Base-by-base conservation (phyloP, 2,113 vertebrate genomes). In the Acrocephalus kingi region DNA sequence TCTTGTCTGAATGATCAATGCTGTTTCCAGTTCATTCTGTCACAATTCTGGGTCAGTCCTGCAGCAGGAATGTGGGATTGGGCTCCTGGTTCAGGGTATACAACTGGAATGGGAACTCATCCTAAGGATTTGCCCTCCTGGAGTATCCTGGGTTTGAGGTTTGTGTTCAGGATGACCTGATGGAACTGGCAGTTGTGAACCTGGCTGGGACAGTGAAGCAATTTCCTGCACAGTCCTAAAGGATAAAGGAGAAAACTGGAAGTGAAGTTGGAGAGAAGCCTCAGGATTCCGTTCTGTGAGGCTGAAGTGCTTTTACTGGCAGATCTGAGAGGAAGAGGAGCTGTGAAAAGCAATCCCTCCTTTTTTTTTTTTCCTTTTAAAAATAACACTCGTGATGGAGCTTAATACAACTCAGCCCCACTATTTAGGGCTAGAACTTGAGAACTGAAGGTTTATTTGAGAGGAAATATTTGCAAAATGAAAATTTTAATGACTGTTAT, bases 1-100 rank as follows among this genome's bases (percentile, higher is more conserved):
- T 80, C 13, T 6, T 2, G 2, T 55, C 4, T 78, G n/a, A 46
- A 5, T 6, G 27, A 16, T 49, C 28, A 37, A 11, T 13, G 55
- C 35, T 39, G 13, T 63, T 93, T 35, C 3, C 56, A 41, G 33
- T 31, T 72, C 1, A 1, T 41, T 30, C 21, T 91, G 46, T 43
- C n/a, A 1, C 23, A 1, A 0, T 28, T 45, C 22, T 17, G 77
- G 33, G 13, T 30, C 14, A 3, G 20, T 33, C 25, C 28, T 15
- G 37, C 39, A 7, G 13, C 3, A 1, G 74, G n/a, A 41, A 8
- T 39, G 75, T 8, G 7, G 30, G 24, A 1, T 37, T 4, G 0
- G 41, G 28, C 73, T 89, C 21, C 55, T 55, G 21, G 13, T 8
- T 41, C 0, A 0, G 21, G 49, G 13, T 11, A 1, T 33, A 3